Conservation (phyloP, 2,888 invertebrate species). For the Ellobium chinense region DNA sequence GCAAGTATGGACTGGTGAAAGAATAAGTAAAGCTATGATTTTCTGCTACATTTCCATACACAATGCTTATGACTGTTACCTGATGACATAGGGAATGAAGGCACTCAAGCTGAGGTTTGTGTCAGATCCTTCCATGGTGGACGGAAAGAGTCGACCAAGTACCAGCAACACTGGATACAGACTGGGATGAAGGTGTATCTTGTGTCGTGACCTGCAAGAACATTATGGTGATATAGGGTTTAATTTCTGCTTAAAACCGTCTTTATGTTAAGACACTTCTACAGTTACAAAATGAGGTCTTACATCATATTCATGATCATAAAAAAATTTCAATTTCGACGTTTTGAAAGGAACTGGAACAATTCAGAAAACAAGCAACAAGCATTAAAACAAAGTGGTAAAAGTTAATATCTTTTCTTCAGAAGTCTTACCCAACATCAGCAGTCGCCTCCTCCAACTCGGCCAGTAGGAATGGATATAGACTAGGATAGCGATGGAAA, state of each 20-base stretch:
- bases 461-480: conserved; percentile 82
- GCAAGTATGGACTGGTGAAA: too few relatives aligned
- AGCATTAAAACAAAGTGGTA: too few relatives aligned
- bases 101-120: conserved; percentile 85
- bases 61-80: too few relatives aligned
- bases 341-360: too few relatives aligned
- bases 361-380: too few relatives aligned
- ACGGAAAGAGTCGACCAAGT: conserved; percentile 88
- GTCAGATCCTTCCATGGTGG: conserved; percentile 86
- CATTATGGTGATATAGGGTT: too few relatives aligned
- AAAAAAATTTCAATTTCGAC: too few relatives aligned
- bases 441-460: conserved; percentile 78
- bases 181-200: conserved; percentile 81
- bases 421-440: conserved; percentile 60
- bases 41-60: too few relatives aligned
- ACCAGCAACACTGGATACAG: conserved; percentile 89
- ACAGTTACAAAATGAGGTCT: neutral
- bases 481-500: conserved; percentile 86
- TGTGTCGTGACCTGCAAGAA: conserved; percentile 34
- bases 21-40: too few relatives aligned
- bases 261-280: neutral
- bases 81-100: conserved; percentile 84
- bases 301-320: neutral
- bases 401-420: too few relatives aligned
- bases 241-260: neutral